Base-by-base conservation (phyloP, 2,113 vertebrate genomes). In the Takifugu bimaculatus region DNA sequence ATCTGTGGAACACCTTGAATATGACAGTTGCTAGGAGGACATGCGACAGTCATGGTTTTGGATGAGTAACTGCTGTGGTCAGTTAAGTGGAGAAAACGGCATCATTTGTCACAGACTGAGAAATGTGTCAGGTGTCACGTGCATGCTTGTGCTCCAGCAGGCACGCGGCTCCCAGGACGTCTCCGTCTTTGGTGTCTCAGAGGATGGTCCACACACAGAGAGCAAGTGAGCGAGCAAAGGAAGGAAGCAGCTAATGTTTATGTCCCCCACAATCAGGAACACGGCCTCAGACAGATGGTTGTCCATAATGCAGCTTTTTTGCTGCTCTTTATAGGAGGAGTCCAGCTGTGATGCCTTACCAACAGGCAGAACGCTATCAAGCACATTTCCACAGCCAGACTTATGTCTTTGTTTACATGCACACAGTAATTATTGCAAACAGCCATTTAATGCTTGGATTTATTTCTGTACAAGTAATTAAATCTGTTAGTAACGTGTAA, bases 1-100 rank as follows among this genome's bases (percentile, higher is more conserved):
- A 95, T 96, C 94, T 96, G 94, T 94, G 93, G 95, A 97, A 94
- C 92, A 94, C 88, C 93, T 96, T 97, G 95, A 96, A 95, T 93
- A 94, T 98, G 94, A 96, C 95, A 96, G 93, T 94, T 96, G 95
- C 94, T 93, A 84, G 92, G 91, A 81, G 93, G 89, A 89, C 93
- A 96, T 97, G 94, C 94, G 42, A 43, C 6, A 2, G 42, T 9
- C 6, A 13, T 13, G 42, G 42, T 9, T 83, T 83, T 84, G 92
- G 91, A 82, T 93, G 89, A 89, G 93, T 96, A 98, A 94, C 94
- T 97, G 95, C 95, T 95, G 94, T 94, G 94, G 94, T 97, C 95
- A 98, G 96, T 94, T 94, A 96, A 94, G 94, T 96, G 92, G 91
- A 93, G 86, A 87, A 88, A 89, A 89, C 84, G 83, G 79, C 75